phyloP scores from a whole-genome alignment of 1,140 invertebrate genomes.

The Drosophila sproati region DNA sequence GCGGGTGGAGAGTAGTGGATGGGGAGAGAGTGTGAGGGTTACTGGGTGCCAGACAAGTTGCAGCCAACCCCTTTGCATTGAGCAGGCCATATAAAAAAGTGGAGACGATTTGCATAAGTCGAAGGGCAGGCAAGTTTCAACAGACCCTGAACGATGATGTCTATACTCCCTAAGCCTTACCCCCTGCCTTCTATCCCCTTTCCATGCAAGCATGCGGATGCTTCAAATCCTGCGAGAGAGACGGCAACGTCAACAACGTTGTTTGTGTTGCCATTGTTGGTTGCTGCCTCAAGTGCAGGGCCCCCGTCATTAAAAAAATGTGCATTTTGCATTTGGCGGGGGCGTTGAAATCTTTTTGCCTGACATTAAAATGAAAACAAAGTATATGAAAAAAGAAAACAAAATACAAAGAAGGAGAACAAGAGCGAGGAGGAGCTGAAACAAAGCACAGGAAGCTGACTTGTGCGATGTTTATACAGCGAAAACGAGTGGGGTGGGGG shows the following conservation, averaged over 20 bases:
- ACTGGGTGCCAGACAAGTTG: conserved; percentile 24
- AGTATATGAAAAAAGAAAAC: conserved; percentile 25
- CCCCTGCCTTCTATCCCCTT: neutral
- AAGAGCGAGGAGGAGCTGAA: neutral
- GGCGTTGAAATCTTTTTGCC: conserved; percentile 52
- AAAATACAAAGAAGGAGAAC: neutral
- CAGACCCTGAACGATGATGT: conserved; percentile 22
- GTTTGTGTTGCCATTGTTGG: conserved; percentile 36
- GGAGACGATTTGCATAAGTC: conserved; percentile 71
- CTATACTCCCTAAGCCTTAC: neutral
- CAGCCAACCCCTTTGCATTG: conserved; percentile 49
- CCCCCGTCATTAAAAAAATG: conserved; percentile 77
- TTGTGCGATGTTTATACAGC: neutral
- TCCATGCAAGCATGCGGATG: conserved; percentile 20
- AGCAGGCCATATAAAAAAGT: conserved; percentile 44
- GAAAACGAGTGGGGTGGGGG: neutral
- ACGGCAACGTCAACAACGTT: conserved; percentile 68
- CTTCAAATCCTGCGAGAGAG: conserved; percentile 40
- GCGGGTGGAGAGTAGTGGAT: neutral
- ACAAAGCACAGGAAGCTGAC: conserved; percentile 56
- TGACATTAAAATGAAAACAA: conserved; percentile 49
- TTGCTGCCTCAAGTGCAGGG: conserved; percentile 67
- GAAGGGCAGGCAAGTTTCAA: conserved; percentile 52
- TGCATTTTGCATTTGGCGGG: conserved; percentile 68
- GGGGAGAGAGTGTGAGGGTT: neutral